These are phyloP conservation scores for Isurus oxyrinchus DNA, from an alignment of 2,113 vertebrate genomes.

Conservation along the genomic window DNA sequence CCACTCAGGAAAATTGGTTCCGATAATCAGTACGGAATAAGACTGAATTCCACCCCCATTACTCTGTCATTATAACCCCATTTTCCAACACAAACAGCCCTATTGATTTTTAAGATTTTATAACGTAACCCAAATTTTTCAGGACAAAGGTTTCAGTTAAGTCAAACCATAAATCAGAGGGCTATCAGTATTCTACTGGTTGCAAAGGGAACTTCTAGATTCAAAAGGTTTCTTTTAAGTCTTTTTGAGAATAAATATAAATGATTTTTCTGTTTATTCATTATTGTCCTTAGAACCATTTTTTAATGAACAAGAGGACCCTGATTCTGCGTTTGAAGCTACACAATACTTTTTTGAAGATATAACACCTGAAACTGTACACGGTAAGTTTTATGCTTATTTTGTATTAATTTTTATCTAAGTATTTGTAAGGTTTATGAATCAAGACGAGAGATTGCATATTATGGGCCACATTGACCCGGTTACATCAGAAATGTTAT, in stretches of 20 bases:
- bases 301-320: slow-evolving; percentile 79
- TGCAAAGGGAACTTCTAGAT: neutral
- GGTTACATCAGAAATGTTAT: neutral
- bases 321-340: slow-evolving; percentile 95
- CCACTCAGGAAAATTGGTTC: neutral
- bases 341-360: slow-evolving; percentile 99
- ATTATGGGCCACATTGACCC: neutral
- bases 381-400: slow-evolving; percentile 58
- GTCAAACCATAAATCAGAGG: neutral
- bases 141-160: neutral
- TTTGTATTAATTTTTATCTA: neutral
- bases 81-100: neutral
- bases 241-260: neutral
- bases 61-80: neutral
- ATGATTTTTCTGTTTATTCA: neutral
- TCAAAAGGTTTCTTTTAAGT: neutral
- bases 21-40: neutral
- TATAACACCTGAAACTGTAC: slow-evolving; percentile 84
- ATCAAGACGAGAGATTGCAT: neutral
- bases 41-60: neutral
- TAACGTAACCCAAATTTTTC: neutral
- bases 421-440: slow-evolving; percentile 31
- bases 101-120: neutral
- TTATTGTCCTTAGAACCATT: slow-evolving; percentile 54
- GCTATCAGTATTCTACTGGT: neutral